Evolutionary conservation across 2,797 vertebrate species (phyloP), one percentile per base, ranked within the genome.

Genomic region (Mallotus villosus): DNA sequence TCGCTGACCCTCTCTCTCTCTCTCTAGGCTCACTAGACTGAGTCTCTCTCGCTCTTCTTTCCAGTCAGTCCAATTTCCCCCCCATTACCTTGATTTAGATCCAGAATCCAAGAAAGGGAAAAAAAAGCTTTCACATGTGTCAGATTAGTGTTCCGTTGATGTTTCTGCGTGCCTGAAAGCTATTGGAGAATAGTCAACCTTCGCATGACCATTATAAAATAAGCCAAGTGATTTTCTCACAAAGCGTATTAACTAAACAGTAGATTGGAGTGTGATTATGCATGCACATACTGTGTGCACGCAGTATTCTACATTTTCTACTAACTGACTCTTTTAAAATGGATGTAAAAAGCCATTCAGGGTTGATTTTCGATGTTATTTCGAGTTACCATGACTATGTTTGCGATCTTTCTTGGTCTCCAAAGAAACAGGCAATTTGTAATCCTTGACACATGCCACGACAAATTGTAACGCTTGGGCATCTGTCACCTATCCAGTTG

Each of bases 21-120:
- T 41, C 37, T 41, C 37, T 41, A 2, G 34, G 37, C 37, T 41
- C 37, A n/a, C n/a, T n/a, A 12, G 37, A 41, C 37, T 41, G 9
- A 41, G 37, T 7, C 37, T 41, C 16, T 53, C 51, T 53, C 51
- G 2, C 51, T 76, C 11, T 51, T 61, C 59, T 77, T 57, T 69
- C 60, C 37, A 41, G 37, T 41, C 37, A 9, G 37, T 41, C 64
- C 68, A 74, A 16, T n/a, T 53, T 53, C 17, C 5, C 19, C 19
- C 16, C 19, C 51, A 53, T 53, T 53, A 53, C 51, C 51, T 17
- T 6, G 16, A 53, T 53, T n/a, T n/a, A 53, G 12, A 41, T 41
- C 19, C 51, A 53, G 51, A 5, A 17, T 16, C 51, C 2, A 4
- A 53, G 14, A 17, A 4, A 8, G 51, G 4, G 51, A 3, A 53